Base-by-base conservation (phyloP, 2,888 invertebrate genomes). In the Trachelus tabidus region DNA sequence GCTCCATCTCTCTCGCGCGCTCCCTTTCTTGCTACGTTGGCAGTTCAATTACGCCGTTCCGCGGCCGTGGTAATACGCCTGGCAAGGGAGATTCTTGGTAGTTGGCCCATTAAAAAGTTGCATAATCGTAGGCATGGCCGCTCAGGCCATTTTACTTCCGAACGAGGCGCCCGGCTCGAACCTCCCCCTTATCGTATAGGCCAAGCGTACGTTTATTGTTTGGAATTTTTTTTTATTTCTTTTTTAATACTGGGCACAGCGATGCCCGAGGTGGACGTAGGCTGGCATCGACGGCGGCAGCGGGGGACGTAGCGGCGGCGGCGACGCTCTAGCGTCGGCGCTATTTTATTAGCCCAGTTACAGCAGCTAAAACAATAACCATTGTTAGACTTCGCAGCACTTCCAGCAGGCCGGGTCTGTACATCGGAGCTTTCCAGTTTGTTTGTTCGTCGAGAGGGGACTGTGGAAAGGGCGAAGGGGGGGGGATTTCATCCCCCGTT, bases 361-460 rank as follows among this genome's bases (percentile, higher is more conserved):
- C 79, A 77, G 77, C 75, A 81, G 77, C 80, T 83, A 84, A 85
- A 86, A 86, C 85, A 86, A 87, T 85, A 85, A 85, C 84, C 84
- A 85, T 87, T 87, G 85, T 87, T 85, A 79, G 83, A 85, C 81
- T 85, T 80, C 80, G 75, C 80, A 77, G 82, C 73, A 76, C 75
- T 80, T 78, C 69, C 80, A 79, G 80, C 79, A 69, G 68, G 68
- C 56, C 69, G 75, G 12, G 78, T 83, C 83, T 83, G 83, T 77
- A 80, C 80, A 73, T 74, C 71, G 78, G 78, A 75, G 78, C 81
- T 80, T 77, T 79, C 69, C 79, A 79, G 79, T 83, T 80, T 81
- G 80, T 81, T 81, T 77, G 75, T 73, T 68, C 77, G 77, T 37
- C 56, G 79, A 76, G 78, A 74, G 33, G 79, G 75, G 73, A 75